These are phyloP conservation scores for Bombyx huttoni DNA, from an alignment of 2,888 invertebrate species.

Conservation along the genomic window DNA sequence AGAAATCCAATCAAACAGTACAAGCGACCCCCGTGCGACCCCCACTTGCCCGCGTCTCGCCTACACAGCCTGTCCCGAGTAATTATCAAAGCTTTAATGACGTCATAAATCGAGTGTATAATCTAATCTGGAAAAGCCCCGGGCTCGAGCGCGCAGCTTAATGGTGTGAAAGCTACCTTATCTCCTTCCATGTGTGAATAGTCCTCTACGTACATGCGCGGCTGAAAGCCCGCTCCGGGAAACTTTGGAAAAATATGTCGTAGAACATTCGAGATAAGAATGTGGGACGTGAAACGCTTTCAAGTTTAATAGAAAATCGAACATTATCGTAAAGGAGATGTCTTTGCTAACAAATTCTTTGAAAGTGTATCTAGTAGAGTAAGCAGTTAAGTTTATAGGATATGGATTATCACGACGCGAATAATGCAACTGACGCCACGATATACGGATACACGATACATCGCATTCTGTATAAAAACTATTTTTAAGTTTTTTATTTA, in stretches of 20 bases:
- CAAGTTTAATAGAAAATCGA: constrained; percentile 74
- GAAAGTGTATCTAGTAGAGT: constrained; percentile 44
- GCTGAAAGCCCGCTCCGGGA: constrained; percentile 70
- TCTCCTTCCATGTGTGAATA: constrained; percentile 73
- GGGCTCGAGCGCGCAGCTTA: constrained; percentile 70
- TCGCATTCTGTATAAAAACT: not conserved
- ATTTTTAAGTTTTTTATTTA: not conserved
- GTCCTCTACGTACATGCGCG: constrained; percentile 66
- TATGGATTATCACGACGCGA: constrained; percentile 14
- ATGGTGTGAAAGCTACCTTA: constrained; percentile 73
- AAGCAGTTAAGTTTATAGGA: constrained; percentile 21
- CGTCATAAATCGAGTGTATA: constrained; percentile 74
- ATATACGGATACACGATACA: not conserved
- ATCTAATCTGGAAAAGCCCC: constrained; percentile 75
- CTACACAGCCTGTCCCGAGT: constrained; percentile 74
- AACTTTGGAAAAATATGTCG: constrained; percentile 73
- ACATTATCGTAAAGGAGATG: constrained; percentile 71
- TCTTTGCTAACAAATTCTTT: constrained; percentile 68
- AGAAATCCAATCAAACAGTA: constrained; percentile 73
- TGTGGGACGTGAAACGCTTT: constrained; percentile 69
- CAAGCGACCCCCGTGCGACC: constrained; percentile 42
- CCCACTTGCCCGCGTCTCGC: constrained; percentile 36
- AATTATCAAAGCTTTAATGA: constrained; percentile 75
- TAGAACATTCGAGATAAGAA: constrained; percentile 70
- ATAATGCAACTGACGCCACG: constrained; percentile 6